Base-by-base conservation (phyloP, 2,113 vertebrate genomes). In the Sigmodon hispidus region DNA sequence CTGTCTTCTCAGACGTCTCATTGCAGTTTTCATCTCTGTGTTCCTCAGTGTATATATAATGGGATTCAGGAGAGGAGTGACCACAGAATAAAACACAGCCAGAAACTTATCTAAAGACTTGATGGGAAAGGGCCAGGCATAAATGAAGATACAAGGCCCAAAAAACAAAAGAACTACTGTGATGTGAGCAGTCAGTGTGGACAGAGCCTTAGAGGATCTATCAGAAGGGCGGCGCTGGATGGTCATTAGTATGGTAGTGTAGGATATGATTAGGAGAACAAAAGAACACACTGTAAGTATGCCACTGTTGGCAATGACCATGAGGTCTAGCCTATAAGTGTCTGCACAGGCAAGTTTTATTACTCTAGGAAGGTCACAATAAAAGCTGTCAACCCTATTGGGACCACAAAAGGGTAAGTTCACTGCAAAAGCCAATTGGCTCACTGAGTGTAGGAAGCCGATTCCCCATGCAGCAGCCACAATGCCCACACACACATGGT, bases 371-470 rank as follows among this genome's bases (percentile, higher is more conserved):
- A 97, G 93, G 45, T 97, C 94, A 92, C 97, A 98, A 0, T 97
- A 97, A 90, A 97, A 98, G 29, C 96, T 98, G 5, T 98, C 96
- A 0, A 98, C 57, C 52, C 94, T 79, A 84, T 98, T 98, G 57
- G 97, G 97, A n/a, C 97, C 97, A 95, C 97, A 98, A 48, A 97
- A 98, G 22, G 96, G 89, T 21, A 98, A 96, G 21, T 87, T 95
- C 24, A 95, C 63, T 10, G 95, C 93, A 80, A 97, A 96, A 36
- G 93, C 95, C 36, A 97, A 34, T 65, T 98, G 97, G 65, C 96
- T 97, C 17, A 97, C 79, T 26, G 97, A 97, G 17, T 97, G 96
- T 45, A 98, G 79, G 45, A 98, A 97, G 21, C 97, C 98, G 29
- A 24, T 95, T 29, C 75, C 83, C 91, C 96, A 93, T 19, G 97